These are phyloP conservation scores for Chrysaora quinquecirrha DNA, from an alignment of 30 jellyfish, hydroid and myxozoan species.

Conservation along the genomic window DNA sequence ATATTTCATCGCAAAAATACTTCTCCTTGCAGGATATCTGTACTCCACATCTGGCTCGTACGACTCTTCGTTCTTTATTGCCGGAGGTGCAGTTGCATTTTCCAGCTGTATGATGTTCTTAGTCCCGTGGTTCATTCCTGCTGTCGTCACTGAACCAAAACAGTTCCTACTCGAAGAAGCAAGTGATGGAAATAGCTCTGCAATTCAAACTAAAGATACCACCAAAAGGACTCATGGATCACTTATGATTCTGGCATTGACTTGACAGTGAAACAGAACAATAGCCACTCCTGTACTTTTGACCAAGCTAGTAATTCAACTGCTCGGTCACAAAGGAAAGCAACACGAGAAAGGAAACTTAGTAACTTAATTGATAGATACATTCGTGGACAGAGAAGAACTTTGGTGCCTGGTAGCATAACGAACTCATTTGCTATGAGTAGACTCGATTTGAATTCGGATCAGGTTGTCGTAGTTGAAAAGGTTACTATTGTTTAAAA, in stretches of 20 bases:
- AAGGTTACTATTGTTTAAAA: conserved; percentile 53
- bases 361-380: conserved; percentile 32
- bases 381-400: conserved; percentile 38
- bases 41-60: conserved; percentile 59
- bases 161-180: conserved; percentile 8
- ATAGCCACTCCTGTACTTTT: conserved; percentile 25
- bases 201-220: conserved; percentile 13
- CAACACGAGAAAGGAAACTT: conserved; percentile 1
- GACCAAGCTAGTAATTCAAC: conserved; percentile 11
- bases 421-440: conserved; percentile 60
- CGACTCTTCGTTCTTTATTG: conserved; percentile 58
- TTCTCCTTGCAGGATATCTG: conserved; percentile 70
- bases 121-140: conserved; percentile 69
- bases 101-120: conserved; percentile 57
- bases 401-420: conserved; percentile 37
- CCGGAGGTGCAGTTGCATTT: conserved; percentile 58
- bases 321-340: neutral
- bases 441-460: conserved; percentile 36
- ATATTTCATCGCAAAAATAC: no score
- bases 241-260: conserved; percentile 63
- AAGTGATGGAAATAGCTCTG: neutral
- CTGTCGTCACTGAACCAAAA: neutral
- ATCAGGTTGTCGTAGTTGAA: conserved; percentile 36
- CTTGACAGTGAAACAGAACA: conserved; percentile 44
- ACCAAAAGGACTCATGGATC: conserved; percentile 51